Evolutionary conservation across 2,797 vertebrate genomes (phyloP).

Genomic region (Momotus momota): DNA sequence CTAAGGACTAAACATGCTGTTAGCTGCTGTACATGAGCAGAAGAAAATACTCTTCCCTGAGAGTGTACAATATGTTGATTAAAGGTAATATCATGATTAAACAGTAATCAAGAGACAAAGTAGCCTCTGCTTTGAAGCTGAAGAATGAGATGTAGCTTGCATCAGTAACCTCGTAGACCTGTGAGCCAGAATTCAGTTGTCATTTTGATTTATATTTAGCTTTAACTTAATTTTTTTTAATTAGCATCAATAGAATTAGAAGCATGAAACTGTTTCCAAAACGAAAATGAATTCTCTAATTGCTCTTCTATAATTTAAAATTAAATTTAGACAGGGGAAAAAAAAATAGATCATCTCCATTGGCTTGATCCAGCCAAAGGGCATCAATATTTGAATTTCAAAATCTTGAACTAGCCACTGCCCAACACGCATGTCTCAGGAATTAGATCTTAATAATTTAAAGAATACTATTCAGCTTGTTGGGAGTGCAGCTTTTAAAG

Average conservation of each 20-base stretch:
- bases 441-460: background rate
- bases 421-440: accelerated
- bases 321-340: background rate
- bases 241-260: accelerated
- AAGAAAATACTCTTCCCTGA: background rate
- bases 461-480: background rate
- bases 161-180: background rate
- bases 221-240: background rate
- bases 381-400: background rate
- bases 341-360: background rate
- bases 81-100: background rate
- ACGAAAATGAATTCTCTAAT: background rate
- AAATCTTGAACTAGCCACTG: background rate
- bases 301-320: background rate
- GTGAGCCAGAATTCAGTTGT: background rate
- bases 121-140: background rate
- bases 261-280: background rate
- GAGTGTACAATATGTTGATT: background rate
- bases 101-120: background rate
- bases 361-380: background rate
- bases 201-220: background rate
- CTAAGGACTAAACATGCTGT: background rate
- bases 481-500: background rate
- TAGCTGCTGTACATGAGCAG: background rate
- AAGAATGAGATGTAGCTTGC: background rate